phyloP scores from a whole-genome alignment of 1,140 invertebrate species.

The Paramacrobiotus metropolitanus region DNA sequence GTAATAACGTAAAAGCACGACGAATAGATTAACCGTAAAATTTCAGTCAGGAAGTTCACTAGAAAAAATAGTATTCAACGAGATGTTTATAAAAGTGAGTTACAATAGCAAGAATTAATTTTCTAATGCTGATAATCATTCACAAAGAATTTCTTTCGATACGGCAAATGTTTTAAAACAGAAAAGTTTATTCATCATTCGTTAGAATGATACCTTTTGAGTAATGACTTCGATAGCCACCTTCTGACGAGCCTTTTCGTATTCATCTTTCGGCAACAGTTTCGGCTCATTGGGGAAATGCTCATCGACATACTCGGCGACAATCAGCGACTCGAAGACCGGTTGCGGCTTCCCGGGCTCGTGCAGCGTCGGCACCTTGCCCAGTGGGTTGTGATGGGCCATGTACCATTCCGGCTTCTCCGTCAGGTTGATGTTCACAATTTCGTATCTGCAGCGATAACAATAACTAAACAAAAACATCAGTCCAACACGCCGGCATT shows the following conservation, averaged over 20 bases:
- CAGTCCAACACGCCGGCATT: too few species aligned
- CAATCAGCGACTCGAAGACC: conserved; percentile 18
- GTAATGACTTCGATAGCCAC: conserved; percentile 17
- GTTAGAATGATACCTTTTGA: conserved; percentile 1
- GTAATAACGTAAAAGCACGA: too few species aligned
- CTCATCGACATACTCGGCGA: conserved; percentile 24
- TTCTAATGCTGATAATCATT: too few species aligned
- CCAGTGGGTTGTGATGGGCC: conserved; percentile 13
- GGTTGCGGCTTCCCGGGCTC: conserved; percentile 10
- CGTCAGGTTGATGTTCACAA: conserved; percentile 16
- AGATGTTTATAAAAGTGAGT: too few species aligned
- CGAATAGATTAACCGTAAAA: too few species aligned
- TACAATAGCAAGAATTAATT: too few species aligned
- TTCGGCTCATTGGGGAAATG: conserved; percentile 18
- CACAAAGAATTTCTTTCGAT: too few species aligned
- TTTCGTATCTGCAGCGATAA: conserved; percentile 14
- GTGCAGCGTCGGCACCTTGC: conserved; percentile 14
- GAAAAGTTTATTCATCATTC: too few species aligned
- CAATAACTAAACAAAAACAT: too few species aligned
- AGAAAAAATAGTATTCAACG: too few species aligned
- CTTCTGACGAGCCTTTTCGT: conserved; percentile 17
- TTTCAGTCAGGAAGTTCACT: too few species aligned
- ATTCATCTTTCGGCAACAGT: conserved; percentile 19
- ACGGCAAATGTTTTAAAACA: too few species aligned
- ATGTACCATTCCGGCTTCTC: conserved; percentile 16